Evolutionary conservation across 1,140 invertebrate genomes (phyloP).

Genomic region (Lordiphosa stackelbergi): DNA sequence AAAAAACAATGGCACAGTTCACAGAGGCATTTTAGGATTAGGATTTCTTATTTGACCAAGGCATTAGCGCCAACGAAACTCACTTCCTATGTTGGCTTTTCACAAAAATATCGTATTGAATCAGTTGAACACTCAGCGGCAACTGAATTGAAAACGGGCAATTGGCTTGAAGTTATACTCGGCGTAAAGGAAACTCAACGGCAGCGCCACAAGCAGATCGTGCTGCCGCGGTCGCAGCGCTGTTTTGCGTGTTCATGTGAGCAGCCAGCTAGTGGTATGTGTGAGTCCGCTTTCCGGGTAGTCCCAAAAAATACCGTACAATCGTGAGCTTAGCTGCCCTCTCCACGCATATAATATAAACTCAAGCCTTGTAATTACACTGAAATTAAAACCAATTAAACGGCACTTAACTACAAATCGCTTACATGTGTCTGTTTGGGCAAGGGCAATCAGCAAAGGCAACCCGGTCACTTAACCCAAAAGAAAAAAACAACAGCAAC

Average conservation of each 20-base stretch:
- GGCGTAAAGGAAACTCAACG: slow-evolving; percentile 61
- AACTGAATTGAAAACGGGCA: slow-evolving; percentile 64
- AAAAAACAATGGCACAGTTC: slow-evolving; percentile 20
- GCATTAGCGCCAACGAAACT: slow-evolving; percentile 9
- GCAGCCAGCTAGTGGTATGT: slow-evolving; percentile 28
- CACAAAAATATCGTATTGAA: slow-evolving; percentile 42
- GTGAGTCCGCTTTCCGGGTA: slow-evolving; percentile 38
- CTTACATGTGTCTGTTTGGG: neutral
- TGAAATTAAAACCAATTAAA: slow-evolving; percentile 45
- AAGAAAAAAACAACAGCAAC: neutral
- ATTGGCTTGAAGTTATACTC: slow-evolving; percentile 73
- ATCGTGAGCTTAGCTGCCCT: slow-evolving; percentile 16
- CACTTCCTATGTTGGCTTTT: slow-evolving; percentile 18
- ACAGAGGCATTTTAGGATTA: slow-evolving; percentile 1
- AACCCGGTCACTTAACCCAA: slow-evolving; percentile 3
- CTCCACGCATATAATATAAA: slow-evolving; percentile 8
- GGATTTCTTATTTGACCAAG: slow-evolving; percentile 9
- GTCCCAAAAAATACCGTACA: slow-evolving; percentile 19
- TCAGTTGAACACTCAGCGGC: slow-evolving; percentile 66
- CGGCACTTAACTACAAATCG: slow-evolving; percentile 30
- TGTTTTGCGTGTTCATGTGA: slow-evolving; percentile 29
- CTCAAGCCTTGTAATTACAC: slow-evolving; percentile 17
- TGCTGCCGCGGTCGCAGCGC: slow-evolving; percentile 16
- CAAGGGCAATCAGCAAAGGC: slow-evolving; percentile 30
- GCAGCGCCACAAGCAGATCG: slow-evolving; percentile 14